Base-by-base conservation (phyloP, 2,113 vertebrate genomes). In the Struthio camelus region DNA sequence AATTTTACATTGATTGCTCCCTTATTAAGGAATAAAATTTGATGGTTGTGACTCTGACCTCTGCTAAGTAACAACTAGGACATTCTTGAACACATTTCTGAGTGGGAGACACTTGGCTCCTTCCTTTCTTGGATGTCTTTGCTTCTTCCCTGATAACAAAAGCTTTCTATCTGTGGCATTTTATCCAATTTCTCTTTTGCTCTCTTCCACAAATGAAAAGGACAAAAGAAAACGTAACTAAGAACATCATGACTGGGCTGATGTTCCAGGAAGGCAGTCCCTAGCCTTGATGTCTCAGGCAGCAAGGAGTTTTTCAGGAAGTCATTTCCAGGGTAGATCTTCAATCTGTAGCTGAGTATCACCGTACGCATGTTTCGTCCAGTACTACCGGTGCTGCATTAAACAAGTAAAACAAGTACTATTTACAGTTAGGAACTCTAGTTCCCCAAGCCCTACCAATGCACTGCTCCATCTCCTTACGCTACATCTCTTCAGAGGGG, bases 91-190 rank as follows among this genome's bases (percentile, higher is more conserved):
- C 51, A 77, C 8, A 42, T 81, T 93, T 85, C 58, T 85, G 27
- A 40, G 28, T n/a, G 85, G 46, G 66, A 93, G 87, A 77, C 50
- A 53, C 70, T 93, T 70, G 19, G 44, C 87, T 93, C 59, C 67
- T 95, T 94, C 64, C 75, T 94, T 82, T 94, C 80, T 94, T 89
- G 89, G 50, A 95, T 80, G 87, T 54, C 40, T 94, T 87, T 87
- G 30, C 72, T 84, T 81, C 85, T 97, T 78, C 15, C 34, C 46
- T 80, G 62, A 80, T 85, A 96, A 95, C 42, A 91, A 96, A 96
- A 92, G 64, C 76, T 85, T 93, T 93, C 54, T 51, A 94, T 93
- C 64, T 87, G 64, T 42, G 81, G 50, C 54, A 92, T 88, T 95
- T 91, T 46, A 91, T 93, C 51, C 56, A 92, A 85, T 89, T 93